Base-by-base conservation (phyloP, 1,140 invertebrate genomes). In the Antheraea pernyi region DNA sequence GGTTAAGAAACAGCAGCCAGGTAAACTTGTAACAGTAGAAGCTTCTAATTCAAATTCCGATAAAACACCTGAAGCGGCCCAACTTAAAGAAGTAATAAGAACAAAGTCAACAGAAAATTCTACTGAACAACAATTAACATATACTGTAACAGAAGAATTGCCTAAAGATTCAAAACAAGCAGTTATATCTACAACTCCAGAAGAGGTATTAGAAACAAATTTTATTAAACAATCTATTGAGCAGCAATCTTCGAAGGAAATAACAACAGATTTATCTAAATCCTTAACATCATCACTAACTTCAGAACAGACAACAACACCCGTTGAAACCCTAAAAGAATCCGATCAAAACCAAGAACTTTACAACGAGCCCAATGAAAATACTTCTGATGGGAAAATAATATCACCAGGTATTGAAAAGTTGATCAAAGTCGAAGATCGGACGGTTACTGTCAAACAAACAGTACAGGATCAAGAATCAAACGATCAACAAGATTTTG, bases 401-500 rank as follows among this genome's bases (percentile, higher is more conserved):
- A 53, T 2, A 42, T 1, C 39, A 9, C 8, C 7, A 9, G 11
- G 39, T 53, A 36, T 65, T 16, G 30, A 10, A 18, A 53, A 70
- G 37, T 39, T 48, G 18, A 18, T 22, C n/a, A 37, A 36, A 58
- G 63, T 70, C 19, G n/a, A 69, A 53, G 46, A 13, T 16, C 11
- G 16, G 63, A 16, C 53, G 36, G 46, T 9, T 36, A 16, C n/a
- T 48, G 63, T 46, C 19, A 30, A 36, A 36, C 22, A 30, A 5
- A 63, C 22, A 64, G 62, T 39, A 22, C n/a, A 39, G 39, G 59
- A 59, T 37, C 22, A 42, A 60, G 65, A 46, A 65, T 19, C 64
- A 22, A 53, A 11, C 13, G 42, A 19, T 13, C 16, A 46, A 18
- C n/a, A 77, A 69, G 73, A 74, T 68, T 37, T 73, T 67, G 73